Conservation (phyloP, 2,797 vertebrate genomes). For the Mus spretus region DNA sequence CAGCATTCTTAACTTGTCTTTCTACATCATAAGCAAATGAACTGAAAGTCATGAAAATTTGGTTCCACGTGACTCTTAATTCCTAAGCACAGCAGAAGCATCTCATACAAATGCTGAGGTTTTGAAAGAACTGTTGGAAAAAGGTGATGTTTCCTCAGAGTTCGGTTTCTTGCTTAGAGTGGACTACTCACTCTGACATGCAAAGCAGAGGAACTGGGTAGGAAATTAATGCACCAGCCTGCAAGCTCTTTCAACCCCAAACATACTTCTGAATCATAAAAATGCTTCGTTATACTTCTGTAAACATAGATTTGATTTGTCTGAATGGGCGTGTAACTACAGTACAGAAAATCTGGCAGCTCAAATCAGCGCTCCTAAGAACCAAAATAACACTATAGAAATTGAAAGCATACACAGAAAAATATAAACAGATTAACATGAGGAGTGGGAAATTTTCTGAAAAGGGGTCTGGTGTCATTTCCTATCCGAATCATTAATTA, state of each 20-base stretch:
- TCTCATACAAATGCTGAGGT: slow-evolving; percentile 65
- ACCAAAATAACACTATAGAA: slow-evolving; percentile 21
- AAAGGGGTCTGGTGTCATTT: slow-evolving; percentile 38
- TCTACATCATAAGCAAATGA: not conserved
- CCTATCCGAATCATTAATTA: slow-evolving; percentile 38
- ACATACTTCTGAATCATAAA: slow-evolving; percentile 63
- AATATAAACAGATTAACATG: slow-evolving; percentile 46
- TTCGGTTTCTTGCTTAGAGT: slow-evolving; percentile 57
- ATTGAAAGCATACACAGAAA: slow-evolving; percentile 63
- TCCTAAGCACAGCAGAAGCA: slow-evolving; percentile 39
- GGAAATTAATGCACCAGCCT: slow-evolving; percentile 76
- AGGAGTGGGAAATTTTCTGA: not conserved
- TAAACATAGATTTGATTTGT: slow-evolving; percentile 61
- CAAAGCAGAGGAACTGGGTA: slow-evolving; percentile 40
- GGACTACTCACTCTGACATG: slow-evolving; percentile 11
- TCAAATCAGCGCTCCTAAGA: slow-evolving; percentile 57
- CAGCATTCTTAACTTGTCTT: slow-evolving; percentile 50
- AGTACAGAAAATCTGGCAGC: slow-evolving; percentile 66
- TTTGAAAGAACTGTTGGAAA: slow-evolving; percentile 63
- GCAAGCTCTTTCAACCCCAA: slow-evolving; percentile 65
- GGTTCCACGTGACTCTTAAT: slow-evolving; percentile 55
- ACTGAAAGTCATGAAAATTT: slow-evolving; percentile 61
- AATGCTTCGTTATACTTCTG: slow-evolving; percentile 73
- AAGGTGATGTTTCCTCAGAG: slow-evolving; percentile 69
- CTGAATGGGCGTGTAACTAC: slow-evolving; percentile 23